Evolutionary conservation across 1,140 invertebrate species (phyloP).

Genomic region (Hylyphantes graminicola): DNA sequence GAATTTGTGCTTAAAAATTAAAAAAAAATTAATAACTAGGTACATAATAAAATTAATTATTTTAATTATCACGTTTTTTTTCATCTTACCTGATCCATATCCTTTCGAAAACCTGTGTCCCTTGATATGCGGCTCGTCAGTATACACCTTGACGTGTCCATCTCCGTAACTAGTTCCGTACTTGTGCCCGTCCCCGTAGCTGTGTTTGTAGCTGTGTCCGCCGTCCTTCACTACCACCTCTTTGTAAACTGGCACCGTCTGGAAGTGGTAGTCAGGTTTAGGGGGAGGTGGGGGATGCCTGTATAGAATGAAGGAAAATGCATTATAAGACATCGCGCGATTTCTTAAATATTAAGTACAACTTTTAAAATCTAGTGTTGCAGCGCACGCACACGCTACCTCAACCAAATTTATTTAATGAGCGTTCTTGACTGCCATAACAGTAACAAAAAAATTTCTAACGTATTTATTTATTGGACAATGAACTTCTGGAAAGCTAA

Average conservation of each 20-base stretch:
- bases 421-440: no score
- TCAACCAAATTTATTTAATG: no score
- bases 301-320: not conserved
- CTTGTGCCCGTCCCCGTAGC: constrained; percentile 50
- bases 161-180: constrained; percentile 51
- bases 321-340: no score
- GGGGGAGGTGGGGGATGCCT: constrained; percentile 24
- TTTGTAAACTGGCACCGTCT: constrained; percentile 22
- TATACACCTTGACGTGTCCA: constrained; percentile 40
- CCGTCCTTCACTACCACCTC: constrained; percentile 44
- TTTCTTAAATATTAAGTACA: no score
- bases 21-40: no score
- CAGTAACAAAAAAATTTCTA: no score
- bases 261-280: constrained; percentile 24
- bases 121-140: constrained; percentile 38
- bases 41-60: no score
- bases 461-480: no score
- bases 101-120: constrained; percentile 23
- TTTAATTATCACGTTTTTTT: not conserved
- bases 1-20: no score
- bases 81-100: constrained; percentile 32
- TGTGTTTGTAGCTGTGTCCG: constrained; percentile 13
- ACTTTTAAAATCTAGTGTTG: no score
- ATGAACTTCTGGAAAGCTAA: no score
- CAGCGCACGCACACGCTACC: no score